Evolutionary conservation across 1,140 invertebrate genomes (phyloP), one percentile per base, ranked within the genome.

Genomic region (Heliothis subflexa): DNA sequence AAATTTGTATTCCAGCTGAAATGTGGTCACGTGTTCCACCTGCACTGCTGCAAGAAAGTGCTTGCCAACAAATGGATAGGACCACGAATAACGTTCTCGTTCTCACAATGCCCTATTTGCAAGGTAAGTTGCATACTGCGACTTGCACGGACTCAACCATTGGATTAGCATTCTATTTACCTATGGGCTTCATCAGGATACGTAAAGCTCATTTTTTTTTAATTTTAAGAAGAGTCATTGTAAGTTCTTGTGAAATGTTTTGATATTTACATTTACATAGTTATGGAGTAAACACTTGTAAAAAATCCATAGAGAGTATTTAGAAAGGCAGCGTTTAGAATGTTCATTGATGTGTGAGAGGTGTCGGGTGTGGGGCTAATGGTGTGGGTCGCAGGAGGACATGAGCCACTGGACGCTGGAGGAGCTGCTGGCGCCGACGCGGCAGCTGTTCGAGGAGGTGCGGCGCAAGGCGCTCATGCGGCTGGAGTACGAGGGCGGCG

Each of bases 21-120:
- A 78, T 99, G 99, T 94, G 98, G 98, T 1, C 99, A 99, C 88
- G 98, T 99, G 9, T 99, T 99, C 90, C 99, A 99, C 91, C 95
- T 97, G 55, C 98, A 99, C 85, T 99, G 99, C 93, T 98, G 98
- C 83, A 96, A 96, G 85, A 97, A 97, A 75, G 97, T 99, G 0
- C 94, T 99, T 54, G 95, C 96, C 79, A 98, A 97, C 86, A 96
- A 97, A 85, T 99, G 99, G 99, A 96, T 97, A 18, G 99, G 99
- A 12, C 99, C 99, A 5, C 95, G 99, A 77, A 99, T 99, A 50
- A 98, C 98, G 4, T 99, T 99, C 89, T 97, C 98, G 10, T 99
- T 99, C 93, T 98, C 99, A 3, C 95, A 98, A 40, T 99, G 99
- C 94, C 99, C 99, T 0, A 99, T 99, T 86, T 99, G 99, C 92